A percentile compares a stretch with the other conserved stretches of the same genome.
Evolutionary conservation across 2,888 invertebrate genomes (phyloP).

Genomic region (Anthrax anthrax): DNA sequence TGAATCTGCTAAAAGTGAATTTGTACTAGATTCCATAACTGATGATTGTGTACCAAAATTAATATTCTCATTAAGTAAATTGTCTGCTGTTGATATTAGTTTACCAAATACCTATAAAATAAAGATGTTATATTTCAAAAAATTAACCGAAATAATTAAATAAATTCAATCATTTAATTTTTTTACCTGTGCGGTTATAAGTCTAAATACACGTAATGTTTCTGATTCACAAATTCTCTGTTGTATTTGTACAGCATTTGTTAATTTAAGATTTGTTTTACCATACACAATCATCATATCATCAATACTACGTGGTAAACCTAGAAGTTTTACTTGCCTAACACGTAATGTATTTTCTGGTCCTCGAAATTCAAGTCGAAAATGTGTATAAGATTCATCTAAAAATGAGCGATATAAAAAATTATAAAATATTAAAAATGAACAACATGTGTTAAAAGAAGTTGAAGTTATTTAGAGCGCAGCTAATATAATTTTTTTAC

Average conservation of each 20-base stretch:
- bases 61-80: conserved; percentile 20
- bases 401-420: conserved; percentile 11
- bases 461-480: background rate
- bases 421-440: background rate
- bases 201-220: conserved; percentile 79
- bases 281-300: conserved; percentile 14
- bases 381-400: conserved; percentile 42
- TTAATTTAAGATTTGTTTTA: conserved; percentile 24
- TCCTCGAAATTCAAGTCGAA: conserved; percentile 78
- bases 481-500: conserved; percentile 34
- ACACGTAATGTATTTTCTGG: conserved; percentile 81
- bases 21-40: conserved; percentile 26
- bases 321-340: conserved; percentile 62
- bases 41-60: conserved; percentile 15
- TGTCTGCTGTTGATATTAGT: conserved; percentile 43
- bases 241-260: conserved; percentile 43
- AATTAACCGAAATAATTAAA: background rate
- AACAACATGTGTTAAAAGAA: background rate
- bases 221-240: conserved; percentile 82
- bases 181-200: conserved; percentile 73
- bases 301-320: conserved; percentile 35
- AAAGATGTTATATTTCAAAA: background rate
- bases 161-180: background rate
- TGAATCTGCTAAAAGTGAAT: conserved; percentile 34
- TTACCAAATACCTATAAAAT: conserved; percentile 70